These are phyloP conservation scores for Salvelinus namaycush DNA, from an alignment of 2,113 vertebrate genomes.

Conservation along the genomic window DNA sequence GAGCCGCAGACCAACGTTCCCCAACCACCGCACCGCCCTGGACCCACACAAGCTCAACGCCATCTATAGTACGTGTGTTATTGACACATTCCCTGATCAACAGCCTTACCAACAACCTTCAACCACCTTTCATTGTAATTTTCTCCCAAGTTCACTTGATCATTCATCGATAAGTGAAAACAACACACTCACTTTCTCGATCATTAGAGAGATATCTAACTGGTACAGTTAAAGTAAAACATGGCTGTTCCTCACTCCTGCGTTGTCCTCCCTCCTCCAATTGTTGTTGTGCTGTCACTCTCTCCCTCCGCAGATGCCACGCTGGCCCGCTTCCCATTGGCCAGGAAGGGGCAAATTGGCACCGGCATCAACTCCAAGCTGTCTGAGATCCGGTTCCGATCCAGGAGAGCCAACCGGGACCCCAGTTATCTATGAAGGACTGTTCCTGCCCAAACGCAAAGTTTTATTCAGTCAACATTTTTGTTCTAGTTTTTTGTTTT, in stretches of 20 bases:
- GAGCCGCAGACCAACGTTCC: slow-evolving; percentile 54
- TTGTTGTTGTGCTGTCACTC: slow-evolving; percentile 49
- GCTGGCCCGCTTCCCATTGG: slow-evolving; percentile 66
- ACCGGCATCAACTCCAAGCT: slow-evolving; percentile 73
- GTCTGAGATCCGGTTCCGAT: slow-evolving; percentile 68
- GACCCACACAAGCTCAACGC: slow-evolving; percentile 61
- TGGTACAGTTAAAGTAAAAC: slow-evolving; percentile 5
- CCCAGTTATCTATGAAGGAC: slow-evolving; percentile 34
- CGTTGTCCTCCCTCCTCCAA: slow-evolving; percentile 28
- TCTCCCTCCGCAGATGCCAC: slow-evolving; percentile 60
- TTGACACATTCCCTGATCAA: not conserved
- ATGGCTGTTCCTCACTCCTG: slow-evolving; percentile 25
- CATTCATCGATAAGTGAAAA: no score
- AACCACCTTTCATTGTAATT: no score
- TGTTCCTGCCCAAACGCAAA: not conserved
- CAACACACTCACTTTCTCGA: no score
- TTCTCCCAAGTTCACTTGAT: no score
- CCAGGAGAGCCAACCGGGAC: slow-evolving; percentile 54
- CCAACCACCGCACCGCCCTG: slow-evolving; percentile 49
- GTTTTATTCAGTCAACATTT: not conserved
- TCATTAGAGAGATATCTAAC: no score
- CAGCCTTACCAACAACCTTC: no score
- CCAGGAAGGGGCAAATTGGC: slow-evolving; percentile 63
- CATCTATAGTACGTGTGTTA: slow-evolving; percentile 50
- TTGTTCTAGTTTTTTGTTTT: not conserved